Evolutionary conservation across 2,113 vertebrate species (phyloP), one percentile per base, ranked within the genome.

Genomic region (Lophius piscatorius): DNA sequence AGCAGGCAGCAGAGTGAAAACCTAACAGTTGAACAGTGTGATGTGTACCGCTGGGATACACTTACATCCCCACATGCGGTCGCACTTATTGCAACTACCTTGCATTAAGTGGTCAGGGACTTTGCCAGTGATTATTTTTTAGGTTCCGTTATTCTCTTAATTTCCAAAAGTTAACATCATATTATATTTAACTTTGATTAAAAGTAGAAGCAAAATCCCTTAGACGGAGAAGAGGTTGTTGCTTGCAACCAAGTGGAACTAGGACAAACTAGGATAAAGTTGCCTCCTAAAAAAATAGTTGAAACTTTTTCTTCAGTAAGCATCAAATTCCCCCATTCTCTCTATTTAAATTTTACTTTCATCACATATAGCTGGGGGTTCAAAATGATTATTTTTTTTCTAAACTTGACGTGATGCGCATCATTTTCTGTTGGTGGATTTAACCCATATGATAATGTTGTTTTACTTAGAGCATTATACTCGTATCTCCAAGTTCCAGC

Each of bases 381-480:
- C n/a, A n/a, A n/a, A n/a, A n/a, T n/a, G n/a, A n/a, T n/a, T n/a
- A n/a, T 14, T 16, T 11, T 40, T 29, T 22, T 70, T 76, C 46
- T 21, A 23, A 9, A 41, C 36, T 47, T 12, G 2, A 29, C 54
- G 45, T 35, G 36, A 18, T 33, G n/a, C 23, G 57, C 46, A 18
- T 23, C 4, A 26, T 42, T 57, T 55, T 23, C 41, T 22, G 17
- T 41, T 34, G 51, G 28, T 57, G 46, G 0, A 6, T 70, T 60
- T 33, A 67, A 60, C 48, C 70, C 73, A 60, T 49, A 51, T 68
- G 45, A 52, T 67, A 63, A 84, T 63, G 28, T 57, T 52, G 28
- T 64, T 72, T 59, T 63, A 57, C 63, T 59, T 35, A 8, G 11
- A 38, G 2, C 7, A 36, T 62, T 33, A 9, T 51, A 12, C 29